Percentiles rank a stretch among this genome's conserved stretches.
These are phyloP conservation scores for Empis stercorea DNA, from an alignment of 2,888 invertebrate genomes.

Conservation along the genomic window DNA sequence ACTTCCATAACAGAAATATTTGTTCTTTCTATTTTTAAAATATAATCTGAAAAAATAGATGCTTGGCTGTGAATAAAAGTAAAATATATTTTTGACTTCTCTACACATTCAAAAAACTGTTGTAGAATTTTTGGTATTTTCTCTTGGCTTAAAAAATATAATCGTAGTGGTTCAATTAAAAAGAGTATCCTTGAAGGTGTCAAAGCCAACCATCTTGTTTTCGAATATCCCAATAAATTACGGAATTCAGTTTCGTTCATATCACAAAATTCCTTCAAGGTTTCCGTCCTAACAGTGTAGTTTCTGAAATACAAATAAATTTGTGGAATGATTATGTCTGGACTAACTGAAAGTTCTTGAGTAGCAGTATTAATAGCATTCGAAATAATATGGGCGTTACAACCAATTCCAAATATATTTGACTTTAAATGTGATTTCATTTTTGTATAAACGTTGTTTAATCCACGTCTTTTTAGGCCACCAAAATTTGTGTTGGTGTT, in stretches of 20 bases:
- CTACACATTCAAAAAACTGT: neutral
- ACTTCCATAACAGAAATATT: neutral
- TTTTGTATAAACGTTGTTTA: neutral
- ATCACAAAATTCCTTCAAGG: conserved; percentile 2
- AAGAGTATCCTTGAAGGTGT: neutral
- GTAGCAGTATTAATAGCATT: neutral
- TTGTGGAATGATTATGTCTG: neutral
- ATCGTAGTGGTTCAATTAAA: conserved; percentile 1
- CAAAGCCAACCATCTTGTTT: neutral
- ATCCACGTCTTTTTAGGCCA: neutral
- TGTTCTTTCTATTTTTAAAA: neutral
- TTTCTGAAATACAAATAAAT: conserved; percentile 17
- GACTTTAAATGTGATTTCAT: neutral
- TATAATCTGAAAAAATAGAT: neutral
- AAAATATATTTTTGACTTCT: neutral
- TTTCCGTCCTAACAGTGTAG: conserved; percentile 15
- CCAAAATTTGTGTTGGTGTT: neutral
- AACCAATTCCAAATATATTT: neutral
- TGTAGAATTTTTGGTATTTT: conserved; percentile 1
- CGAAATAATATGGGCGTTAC: neutral
- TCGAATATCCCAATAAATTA: neutral
- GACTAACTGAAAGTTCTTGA: neutral
- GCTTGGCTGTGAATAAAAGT: neutral
- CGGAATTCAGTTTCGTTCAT: neutral
- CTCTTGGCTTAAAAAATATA: conserved; percentile 2